These are phyloP conservation scores for Salticus scenicus DNA, from an alignment of 2,888 invertebrate species.

Conservation along the genomic window DNA sequence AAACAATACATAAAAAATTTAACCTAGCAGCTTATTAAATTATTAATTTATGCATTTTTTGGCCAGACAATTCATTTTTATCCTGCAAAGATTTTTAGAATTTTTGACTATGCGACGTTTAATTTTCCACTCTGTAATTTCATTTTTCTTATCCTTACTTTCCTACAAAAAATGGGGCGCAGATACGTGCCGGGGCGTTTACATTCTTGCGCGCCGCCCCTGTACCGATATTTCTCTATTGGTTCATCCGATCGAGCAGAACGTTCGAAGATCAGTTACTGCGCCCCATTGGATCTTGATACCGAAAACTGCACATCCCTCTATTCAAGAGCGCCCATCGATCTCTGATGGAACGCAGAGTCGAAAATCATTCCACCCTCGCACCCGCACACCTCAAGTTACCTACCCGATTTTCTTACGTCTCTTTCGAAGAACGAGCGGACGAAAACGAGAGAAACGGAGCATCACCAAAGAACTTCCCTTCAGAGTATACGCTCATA, in stretches of 20 bases:
- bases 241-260: slow-evolving; percentile 6
- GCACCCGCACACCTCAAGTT: neutral
- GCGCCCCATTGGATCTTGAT: slow-evolving; percentile 11
- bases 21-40: too few species aligned
- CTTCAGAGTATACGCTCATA: too few species aligned
- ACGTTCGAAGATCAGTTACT: neutral
- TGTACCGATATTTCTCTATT: neutral
- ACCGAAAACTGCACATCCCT: neutral
- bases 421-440: neutral
- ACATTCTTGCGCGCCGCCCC: neutral
- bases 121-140: too few species aligned
- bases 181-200: slow-evolving; percentile 1
- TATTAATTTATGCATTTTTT: too few species aligned
- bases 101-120: too few species aligned
- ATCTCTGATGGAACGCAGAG: neutral
- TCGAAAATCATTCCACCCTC: neutral
- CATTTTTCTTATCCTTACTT: too few species aligned
- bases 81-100: too few species aligned
- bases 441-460: neutral
- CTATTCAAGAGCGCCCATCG: neutral
- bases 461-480: neutral
- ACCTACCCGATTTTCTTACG: too few species aligned
- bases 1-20: too few species aligned
- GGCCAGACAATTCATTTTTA: too few species aligned
- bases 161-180: too few species aligned